Conservation (phyloP, 2,113 vertebrate genomes). For the Pelecanus crispus region DNA sequence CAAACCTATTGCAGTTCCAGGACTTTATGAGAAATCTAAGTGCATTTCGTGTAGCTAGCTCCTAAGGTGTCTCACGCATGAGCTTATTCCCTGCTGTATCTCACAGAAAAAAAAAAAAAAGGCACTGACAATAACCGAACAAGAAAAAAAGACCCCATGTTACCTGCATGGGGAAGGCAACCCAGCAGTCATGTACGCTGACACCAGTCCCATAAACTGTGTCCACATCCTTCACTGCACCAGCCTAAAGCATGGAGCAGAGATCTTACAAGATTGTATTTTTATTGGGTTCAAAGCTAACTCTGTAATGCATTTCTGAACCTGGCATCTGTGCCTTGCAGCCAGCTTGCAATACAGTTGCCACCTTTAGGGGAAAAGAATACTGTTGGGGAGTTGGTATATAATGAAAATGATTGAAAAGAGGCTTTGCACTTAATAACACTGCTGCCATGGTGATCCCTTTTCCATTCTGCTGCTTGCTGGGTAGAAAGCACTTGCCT, state of each 20-base stretch:
- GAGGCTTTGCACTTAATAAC: constrained; percentile 55
- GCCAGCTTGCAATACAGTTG: neutral
- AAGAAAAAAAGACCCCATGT: neutral
- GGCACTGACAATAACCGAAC: neutral
- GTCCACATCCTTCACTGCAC: neutral
- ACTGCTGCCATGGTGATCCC: constrained; percentile 63
- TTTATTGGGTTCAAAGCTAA: neutral
- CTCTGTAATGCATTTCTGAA: neutral
- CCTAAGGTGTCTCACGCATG: neutral
- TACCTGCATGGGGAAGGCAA: neutral
- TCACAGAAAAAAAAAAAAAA: neutral
- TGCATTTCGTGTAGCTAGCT: constrained; percentile 11
- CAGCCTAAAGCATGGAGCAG: neutral
- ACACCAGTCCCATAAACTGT: neutral
- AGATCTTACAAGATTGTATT: neutral
- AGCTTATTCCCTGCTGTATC: neutral
- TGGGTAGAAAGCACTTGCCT: constrained; percentile 29
- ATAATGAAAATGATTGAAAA: constrained; percentile 50
- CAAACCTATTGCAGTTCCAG: constrained; percentile 44
- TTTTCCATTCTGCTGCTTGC: constrained; percentile 23
- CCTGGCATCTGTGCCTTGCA: neutral
- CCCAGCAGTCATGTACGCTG: neutral
- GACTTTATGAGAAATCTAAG: constrained; percentile 41
- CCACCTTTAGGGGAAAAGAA: constrained; percentile 37
- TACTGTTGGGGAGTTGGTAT: neutral